Percentiles rank a stretch among this genome's conserved stretches.
These are phyloP conservation scores for Microtus montanus DNA, from an alignment of 2,113 vertebrate species.

Conservation along the genomic window DNA sequence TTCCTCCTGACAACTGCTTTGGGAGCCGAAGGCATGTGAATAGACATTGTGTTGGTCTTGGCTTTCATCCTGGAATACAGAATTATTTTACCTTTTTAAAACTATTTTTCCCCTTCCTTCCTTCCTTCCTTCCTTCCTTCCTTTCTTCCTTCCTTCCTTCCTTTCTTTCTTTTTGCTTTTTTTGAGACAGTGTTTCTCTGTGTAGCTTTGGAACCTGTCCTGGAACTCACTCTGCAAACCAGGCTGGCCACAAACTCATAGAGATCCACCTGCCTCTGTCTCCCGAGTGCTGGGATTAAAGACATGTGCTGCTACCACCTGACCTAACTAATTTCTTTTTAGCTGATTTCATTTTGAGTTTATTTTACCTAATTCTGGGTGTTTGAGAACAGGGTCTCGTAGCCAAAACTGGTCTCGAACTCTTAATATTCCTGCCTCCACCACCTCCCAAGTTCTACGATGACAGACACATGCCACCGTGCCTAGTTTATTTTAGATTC, in stretches of 20 bases:
- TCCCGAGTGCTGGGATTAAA: too few species aligned
- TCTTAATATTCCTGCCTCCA: not conserved
- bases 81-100: not conserved
- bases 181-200: too few species aligned
- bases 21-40: rapidly evolving
- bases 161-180: too few species aligned
- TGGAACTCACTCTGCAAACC: too few species aligned
- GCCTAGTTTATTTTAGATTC: not conserved
- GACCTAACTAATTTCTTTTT: not conserved
- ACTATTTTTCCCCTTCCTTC: too few species aligned
- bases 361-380: not conserved
- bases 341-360: not conserved
- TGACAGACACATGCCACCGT: not conserved
- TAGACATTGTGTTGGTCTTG: not conserved
- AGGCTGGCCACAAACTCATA: too few species aligned
- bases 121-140: too few species aligned
- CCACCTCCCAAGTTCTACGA: not conserved
- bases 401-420: not conserved
- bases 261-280: too few species aligned
- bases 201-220: too few species aligned
- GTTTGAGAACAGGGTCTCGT: not conserved
- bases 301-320: too few species aligned
- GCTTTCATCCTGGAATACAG: not conserved
- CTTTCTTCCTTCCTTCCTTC: too few species aligned
- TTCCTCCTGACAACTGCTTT: not conserved